A percentile compares a stretch with the other conserved stretches of the same genome.
These are phyloP conservation scores for Caenorhabditis latens DNA, from an alignment of 1,140 invertebrate genomes.

Conservation along the genomic window DNA sequence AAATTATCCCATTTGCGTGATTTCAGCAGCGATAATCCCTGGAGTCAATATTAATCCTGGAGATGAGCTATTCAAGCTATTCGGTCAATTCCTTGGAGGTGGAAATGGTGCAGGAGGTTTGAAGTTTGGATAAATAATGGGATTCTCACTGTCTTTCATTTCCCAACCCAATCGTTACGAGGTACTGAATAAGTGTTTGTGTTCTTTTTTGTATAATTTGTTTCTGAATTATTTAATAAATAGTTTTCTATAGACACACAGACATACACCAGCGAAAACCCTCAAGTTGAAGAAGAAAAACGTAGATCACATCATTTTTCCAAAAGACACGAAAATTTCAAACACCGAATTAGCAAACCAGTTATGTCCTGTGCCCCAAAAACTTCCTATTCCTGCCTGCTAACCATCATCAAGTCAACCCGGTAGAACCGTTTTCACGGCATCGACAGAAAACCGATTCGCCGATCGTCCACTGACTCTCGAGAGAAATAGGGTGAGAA, in stretches of 20 bases:
- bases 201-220: background rate
- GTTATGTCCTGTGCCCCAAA: background rate
- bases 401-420: conserved; percentile 7
- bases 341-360: background rate
- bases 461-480: background rate
- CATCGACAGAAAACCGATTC: background rate
- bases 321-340: too few species aligned
- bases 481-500: background rate
- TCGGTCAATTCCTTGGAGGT: conserved; percentile 60
- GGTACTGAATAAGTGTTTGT: conserved; percentile 1
- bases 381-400: background rate
- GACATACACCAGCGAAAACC: too few species aligned
- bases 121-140: background rate
- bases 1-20: background rate
- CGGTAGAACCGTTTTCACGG: conserved; percentile 31
- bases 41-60: conserved; percentile 39
- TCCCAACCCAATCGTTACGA: conserved; percentile 4
- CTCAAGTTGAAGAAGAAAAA: too few species aligned
- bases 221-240: background rate
- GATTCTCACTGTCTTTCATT: conserved; percentile 1
- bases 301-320: too few species aligned
- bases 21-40: conserved; percentile 50
- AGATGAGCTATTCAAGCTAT: conserved; percentile 58
- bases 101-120: conserved; percentile 26
- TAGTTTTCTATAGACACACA: background rate